Percentiles rank a stretch among this genome's conserved stretches.
These are phyloP conservation scores for Silurus lanzhouensis DNA, from an alignment of 2,797 vertebrate genomes.

Conservation along the genomic window DNA sequence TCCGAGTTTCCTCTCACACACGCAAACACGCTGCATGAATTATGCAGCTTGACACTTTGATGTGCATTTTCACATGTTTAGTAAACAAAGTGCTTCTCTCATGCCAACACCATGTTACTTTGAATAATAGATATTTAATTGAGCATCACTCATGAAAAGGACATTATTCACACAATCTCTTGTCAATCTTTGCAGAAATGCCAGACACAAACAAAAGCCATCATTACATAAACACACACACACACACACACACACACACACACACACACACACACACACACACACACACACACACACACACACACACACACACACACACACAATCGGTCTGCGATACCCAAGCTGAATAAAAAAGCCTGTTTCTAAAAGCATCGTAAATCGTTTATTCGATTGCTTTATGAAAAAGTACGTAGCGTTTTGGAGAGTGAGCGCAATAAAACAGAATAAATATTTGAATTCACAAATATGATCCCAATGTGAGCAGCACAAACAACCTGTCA, in stretches of 20 bases:
- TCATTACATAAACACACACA: conserved; percentile 7
- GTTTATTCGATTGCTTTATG: conserved; percentile 27
- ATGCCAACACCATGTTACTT: conserved; percentile 74
- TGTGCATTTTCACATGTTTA: conserved; percentile 72
- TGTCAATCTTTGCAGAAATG: conserved; percentile 53
- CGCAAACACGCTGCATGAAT: conserved; percentile 73
- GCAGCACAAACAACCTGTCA: conserved; percentile 63
- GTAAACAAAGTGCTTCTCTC: conserved; percentile 81
- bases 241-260: no score
- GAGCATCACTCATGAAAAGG: conserved; percentile 59
- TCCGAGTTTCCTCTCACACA: conserved; percentile 59
- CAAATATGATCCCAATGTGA: conserved; percentile 48
- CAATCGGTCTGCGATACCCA: no score
- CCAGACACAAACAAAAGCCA: conserved; percentile 54
- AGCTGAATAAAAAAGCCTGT: conserved; percentile 41
- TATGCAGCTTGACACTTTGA: conserved; percentile 69
- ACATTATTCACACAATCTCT: conserved; percentile 70
- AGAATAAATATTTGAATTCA: conserved; percentile 49
- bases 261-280: background rate
- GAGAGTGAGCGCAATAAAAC: conserved; percentile 38
- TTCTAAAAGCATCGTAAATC: conserved; percentile 68
- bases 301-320: conserved; percentile 16
- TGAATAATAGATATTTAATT: conserved; percentile 82
- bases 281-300: conserved; percentile 6
- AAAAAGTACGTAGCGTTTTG: conserved; percentile 31